Evolutionary conservation across 2,797 vertebrate genomes (phyloP).

Genomic region (Notolepis coatsorum): DNA sequence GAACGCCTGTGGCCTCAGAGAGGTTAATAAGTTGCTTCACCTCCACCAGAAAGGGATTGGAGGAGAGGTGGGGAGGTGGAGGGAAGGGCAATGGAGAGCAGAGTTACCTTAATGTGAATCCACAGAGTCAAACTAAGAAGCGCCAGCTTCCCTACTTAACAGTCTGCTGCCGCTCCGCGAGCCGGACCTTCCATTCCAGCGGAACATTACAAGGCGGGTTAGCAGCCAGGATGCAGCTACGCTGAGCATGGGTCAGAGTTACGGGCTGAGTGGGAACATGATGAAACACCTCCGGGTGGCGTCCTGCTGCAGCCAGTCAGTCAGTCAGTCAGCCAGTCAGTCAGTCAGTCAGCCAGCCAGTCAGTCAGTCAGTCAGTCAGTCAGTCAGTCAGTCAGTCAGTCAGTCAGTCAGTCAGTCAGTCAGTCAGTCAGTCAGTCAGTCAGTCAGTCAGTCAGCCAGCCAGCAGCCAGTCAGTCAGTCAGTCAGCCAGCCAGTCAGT

Average conservation of each 20-base stretch:
- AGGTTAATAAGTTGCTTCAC: constrained; percentile 83
- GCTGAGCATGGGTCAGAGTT: constrained; percentile 48
- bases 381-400: too few species aligned
- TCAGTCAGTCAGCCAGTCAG: too few species aligned
- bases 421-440: too few species aligned
- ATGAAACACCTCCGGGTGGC: constrained; percentile 66
- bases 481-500: too few species aligned
- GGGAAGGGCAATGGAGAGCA: constrained; percentile 54
- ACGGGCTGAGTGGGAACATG: constrained; percentile 41
- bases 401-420: too few species aligned
- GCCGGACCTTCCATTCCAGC: constrained; percentile 33
- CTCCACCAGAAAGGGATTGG: constrained; percentile 55
- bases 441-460: too few species aligned
- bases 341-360: too few species aligned
- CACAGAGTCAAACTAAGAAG: constrained; percentile 59
- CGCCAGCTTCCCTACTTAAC: constrained; percentile 42
- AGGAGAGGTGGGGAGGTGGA: constrained; percentile 51
- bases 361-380: neutral
- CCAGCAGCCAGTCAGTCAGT: too few species aligned
- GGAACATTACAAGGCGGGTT: constrained; percentile 44
- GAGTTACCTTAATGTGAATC: constrained; percentile 70
- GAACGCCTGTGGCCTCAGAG: constrained; percentile 72
- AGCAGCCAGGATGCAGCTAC: constrained; percentile 30
- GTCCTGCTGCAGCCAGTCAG: constrained; percentile 36
- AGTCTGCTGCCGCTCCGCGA: constrained; percentile 39